Conservation (phyloP, 2,797 vertebrate species). For the Chaetodon trifasciatus region DNA sequence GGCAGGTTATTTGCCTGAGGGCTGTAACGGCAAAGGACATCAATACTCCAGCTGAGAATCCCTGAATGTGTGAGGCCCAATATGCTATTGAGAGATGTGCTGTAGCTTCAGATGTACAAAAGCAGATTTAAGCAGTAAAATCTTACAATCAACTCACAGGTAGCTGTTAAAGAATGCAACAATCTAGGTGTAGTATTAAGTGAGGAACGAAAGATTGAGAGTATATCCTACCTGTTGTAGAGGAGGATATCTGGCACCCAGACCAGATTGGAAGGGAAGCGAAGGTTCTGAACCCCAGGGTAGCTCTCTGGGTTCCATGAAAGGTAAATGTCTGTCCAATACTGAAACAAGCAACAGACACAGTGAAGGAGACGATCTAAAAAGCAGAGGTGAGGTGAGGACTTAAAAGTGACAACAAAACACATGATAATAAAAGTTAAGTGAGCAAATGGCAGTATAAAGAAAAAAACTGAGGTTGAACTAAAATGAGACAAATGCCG, state of each 20-base stretch:
- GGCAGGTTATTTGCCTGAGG: not conserved
- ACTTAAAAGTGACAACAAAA: not conserved
- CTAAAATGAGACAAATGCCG: not conserved
- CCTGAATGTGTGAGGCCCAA: not conserved
- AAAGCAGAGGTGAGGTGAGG: not conserved
- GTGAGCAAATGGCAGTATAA: not conserved
- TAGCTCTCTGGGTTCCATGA: conserved; percentile 90
- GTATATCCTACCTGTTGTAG: conserved; percentile 90
- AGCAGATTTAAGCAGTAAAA: not conserved
- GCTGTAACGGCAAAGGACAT: not conserved
- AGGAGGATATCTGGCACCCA: conserved; percentile 95
- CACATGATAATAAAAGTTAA: not conserved
- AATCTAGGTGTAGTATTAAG: not conserved
- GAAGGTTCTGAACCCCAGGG: conserved; percentile 90
- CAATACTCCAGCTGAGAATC: not conserved
- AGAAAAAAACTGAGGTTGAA: not conserved
- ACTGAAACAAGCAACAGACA: conserved; percentile 70
- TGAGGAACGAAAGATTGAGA: not conserved
- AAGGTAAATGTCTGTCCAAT: conserved; percentile 91
- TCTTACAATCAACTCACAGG: not conserved
- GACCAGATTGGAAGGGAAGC: conserved; percentile 90
- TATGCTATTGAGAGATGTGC: not conserved
- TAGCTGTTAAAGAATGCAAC: not conserved
- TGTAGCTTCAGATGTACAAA: not conserved
- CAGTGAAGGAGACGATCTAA: not conserved